These are phyloP conservation scores for Acanthisitta chloris DNA, from an alignment of 2,113 vertebrate genomes.

Conservation along the genomic window DNA sequence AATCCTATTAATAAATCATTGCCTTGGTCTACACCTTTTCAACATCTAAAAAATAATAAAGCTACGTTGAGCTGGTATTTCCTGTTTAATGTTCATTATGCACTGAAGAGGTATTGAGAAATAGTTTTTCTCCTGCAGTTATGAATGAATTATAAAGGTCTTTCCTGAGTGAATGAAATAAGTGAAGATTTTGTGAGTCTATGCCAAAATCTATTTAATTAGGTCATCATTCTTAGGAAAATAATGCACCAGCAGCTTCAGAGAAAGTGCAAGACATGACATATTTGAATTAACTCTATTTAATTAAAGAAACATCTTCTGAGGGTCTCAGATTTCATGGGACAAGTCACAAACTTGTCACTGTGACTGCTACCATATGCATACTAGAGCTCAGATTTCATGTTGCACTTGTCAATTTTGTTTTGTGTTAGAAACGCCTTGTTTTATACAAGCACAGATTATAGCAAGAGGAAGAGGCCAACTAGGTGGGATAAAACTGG, in stretches of 20 bases:
- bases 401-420: neutral
- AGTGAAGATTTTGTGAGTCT: slow-evolving; percentile 33
- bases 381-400: slow-evolving; percentile 14
- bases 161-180: slow-evolving; percentile 41
- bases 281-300: slow-evolving; percentile 64
- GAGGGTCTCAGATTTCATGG: slow-evolving; percentile 35
- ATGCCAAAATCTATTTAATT: slow-evolving; percentile 70
- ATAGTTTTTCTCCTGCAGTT: slow-evolving; percentile 40
- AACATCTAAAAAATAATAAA: slow-evolving; percentile 37
- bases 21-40: slow-evolving; percentile 13
- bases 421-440: neutral
- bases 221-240: slow-evolving; percentile 67
- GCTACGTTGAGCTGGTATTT: slow-evolving; percentile 16
- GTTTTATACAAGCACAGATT: neutral
- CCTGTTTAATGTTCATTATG: slow-evolving; percentile 43
- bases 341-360: slow-evolving; percentile 21
- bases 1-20: neutral
- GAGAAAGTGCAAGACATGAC: slow-evolving; percentile 42
- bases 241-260: slow-evolving; percentile 47
- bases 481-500: neutral
- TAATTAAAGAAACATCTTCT: slow-evolving; percentile 61
- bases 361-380: neutral
- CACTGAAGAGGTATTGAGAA: slow-evolving; percentile 28
- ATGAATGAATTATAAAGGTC: slow-evolving; percentile 44
- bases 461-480: neutral